A percentile compares a stretch with the other conserved stretches of the same genome.
These are phyloP conservation scores for Hippocampus abdominalis DNA, from an alignment of 2,113 vertebrate genomes.

Conservation along the genomic window DNA sequence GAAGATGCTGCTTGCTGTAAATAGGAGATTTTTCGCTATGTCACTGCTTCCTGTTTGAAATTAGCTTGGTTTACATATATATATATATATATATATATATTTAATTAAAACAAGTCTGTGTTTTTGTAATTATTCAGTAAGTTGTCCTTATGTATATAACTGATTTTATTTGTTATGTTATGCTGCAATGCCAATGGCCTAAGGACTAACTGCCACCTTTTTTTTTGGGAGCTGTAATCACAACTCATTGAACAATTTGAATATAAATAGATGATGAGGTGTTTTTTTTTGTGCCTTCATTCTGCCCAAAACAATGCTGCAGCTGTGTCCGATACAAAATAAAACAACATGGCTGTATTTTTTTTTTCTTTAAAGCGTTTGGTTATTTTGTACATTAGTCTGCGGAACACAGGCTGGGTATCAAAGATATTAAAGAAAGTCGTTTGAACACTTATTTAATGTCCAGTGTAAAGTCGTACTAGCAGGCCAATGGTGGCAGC, in stretches of 20 bases:
- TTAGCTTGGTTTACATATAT: neutral
- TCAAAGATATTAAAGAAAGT: neutral
- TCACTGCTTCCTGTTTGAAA: conserved; percentile 14
- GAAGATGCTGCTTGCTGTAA: conserved; percentile 50
- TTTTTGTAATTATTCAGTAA: neutral
- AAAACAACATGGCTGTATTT: neutral
- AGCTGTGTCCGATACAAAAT: conserved; percentile 23
- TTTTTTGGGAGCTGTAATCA: neutral
- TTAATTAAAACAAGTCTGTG: neutral
- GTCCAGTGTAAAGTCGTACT: neutral
- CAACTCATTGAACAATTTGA: neutral
- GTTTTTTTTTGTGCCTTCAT: conserved; percentile 47
- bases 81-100: neutral
- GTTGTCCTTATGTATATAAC: neutral
- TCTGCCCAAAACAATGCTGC: conserved; percentile 26
- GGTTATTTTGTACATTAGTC: neutral
- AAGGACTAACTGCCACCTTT: neutral
- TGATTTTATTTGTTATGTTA: neutral
- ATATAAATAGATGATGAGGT: neutral
- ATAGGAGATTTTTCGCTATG: conserved; percentile 39
- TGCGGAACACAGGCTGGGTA: no score
- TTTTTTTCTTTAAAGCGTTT: neutral
- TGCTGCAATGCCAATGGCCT: neutral
- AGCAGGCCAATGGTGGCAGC: neutral
- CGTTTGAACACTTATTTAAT: neutral